phyloP scores from a whole-genome alignment of 2,797 vertebrate genomes.

The Neostethus bicornis region DNA sequence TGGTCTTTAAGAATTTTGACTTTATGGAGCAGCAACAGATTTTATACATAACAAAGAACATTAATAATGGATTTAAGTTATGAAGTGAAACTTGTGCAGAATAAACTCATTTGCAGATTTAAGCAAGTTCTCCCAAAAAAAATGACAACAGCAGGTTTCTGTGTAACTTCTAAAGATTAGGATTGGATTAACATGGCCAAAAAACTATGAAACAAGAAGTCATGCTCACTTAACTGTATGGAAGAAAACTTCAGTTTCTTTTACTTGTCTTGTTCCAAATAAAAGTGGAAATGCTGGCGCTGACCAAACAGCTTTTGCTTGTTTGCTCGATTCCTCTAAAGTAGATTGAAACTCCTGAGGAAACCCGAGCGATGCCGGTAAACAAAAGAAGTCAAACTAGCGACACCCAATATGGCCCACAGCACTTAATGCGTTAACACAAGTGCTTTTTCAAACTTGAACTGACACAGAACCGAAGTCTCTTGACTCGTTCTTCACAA shows the following conservation, averaged over 20 bases:
- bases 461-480: constrained; percentile 7
- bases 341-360: constrained; percentile 41
- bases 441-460: not conserved
- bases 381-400: constrained; percentile 61
- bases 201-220: not conserved
- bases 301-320: constrained; percentile 12
- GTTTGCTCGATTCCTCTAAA: constrained; percentile 29
- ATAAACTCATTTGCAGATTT: not conserved
- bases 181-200: not conserved
- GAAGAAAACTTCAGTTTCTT: constrained; percentile 10
- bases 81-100: not conserved
- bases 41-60: constrained; percentile 6
- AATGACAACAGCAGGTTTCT: not conserved
- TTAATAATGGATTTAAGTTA: not conserved
- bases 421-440: constrained; percentile 26
- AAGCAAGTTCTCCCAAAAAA: not conserved
- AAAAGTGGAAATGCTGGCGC: not conserved
- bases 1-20: constrained; percentile 38
- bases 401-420: constrained; percentile 65
- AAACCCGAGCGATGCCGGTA: constrained; percentile 37
- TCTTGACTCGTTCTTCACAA: not conserved
- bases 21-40: constrained; percentile 47
- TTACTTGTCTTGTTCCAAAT: constrained; percentile 8
- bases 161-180: not conserved
- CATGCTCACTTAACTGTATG: constrained; percentile 47